A percentile compares a stretch with the other conserved stretches of the same genome.
These are phyloP conservation scores for Eulithis testata DNA, from an alignment of 2,888 invertebrate genomes.

Conservation along the genomic window DNA sequence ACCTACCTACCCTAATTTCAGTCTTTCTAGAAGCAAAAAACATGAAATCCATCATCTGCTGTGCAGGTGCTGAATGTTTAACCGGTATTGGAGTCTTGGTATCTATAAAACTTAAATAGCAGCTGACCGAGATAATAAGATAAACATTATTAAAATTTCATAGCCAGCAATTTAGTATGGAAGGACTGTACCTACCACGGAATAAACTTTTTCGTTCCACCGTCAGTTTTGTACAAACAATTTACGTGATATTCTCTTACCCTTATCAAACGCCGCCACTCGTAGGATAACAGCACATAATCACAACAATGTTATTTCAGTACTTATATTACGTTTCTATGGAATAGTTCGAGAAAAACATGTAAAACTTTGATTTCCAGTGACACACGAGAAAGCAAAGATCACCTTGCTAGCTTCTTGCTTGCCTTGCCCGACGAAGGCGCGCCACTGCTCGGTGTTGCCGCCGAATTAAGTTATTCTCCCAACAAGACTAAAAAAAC, in stretches of 20 bases:
- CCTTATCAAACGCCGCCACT: conserved; percentile 75
- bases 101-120: conserved; percentile 5
- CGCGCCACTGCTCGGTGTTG: conserved; percentile 63
- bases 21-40: conserved; percentile 27
- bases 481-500: conserved; percentile 12
- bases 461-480: conserved; percentile 33
- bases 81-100: conserved; percentile 13
- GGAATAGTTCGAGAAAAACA: conserved; percentile 67
- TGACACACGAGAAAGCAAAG: conserved; percentile 61
- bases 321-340: conserved; percentile 55
- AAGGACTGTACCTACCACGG: conserved; percentile 1
- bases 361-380: conserved; percentile 71
- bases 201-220: conserved; percentile 37
- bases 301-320: conserved; percentile 69
- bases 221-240: conserved; percentile 50
- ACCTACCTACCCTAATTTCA: conserved; percentile 19
- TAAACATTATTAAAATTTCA: conserved; percentile 29
- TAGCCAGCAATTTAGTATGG: conserved; percentile 19
- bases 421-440: conserved; percentile 48
- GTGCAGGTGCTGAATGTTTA: background rate
- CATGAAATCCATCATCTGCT: conserved; percentile 22
- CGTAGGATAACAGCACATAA: conserved; percentile 77
- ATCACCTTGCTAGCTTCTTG: conserved; percentile 45
- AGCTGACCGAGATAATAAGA: conserved; percentile 18
- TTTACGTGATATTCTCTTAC: conserved; percentile 62